Base-by-base conservation (phyloP, 64 coral and sea anemone species). In the Orbicella faveolata region DNA sequence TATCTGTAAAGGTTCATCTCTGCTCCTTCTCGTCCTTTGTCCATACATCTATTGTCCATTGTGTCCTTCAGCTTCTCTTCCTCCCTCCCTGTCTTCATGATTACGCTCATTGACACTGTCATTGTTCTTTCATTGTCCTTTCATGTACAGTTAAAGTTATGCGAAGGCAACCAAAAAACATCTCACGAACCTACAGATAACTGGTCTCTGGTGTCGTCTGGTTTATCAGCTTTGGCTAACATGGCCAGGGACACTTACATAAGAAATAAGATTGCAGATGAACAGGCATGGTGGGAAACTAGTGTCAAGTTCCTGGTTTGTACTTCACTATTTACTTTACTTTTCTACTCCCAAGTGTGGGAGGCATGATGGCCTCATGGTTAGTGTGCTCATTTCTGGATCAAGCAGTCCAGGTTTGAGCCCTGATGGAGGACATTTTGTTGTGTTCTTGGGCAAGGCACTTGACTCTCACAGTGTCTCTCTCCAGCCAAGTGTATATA, bases 151-250 rank as follows among this genome's bases (percentile, higher is more conserved):
- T 52, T 70, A 83, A 76, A 87, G 79, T 35, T 95, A 26, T 95
- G 94, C 52, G 57, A 88, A 53, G 35, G 78, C 85, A 73, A 54
- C 53, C 44, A 78, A 61, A 82, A 82, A 20, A 67, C 73, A 78
- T 72, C 64, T 52, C 82, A 53, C 23, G 82, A 83, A 36, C 88
- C 87, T 19, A 88, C 88, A 67, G 85, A 81, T 63, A 89, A 84
- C 51, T 96, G 90, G 94, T 96, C 90, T 59, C 91, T 96, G 13
- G 87, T 85, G 20, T 92, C 94, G 6, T 96, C 94, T 87, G 94
- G 87, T 57, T 77, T 96, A 68, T 96, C 94, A 59, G 94, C 94
- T 19, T 87, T 96, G 26, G 94, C 90, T 17, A 96, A 96, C 72
- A 79, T 96, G 87, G 80, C 87, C 9, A 83, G 87, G 53, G 94